Percentiles rank a stretch among this genome's conserved stretches.
phyloP scores from a whole-genome alignment of 2,888 invertebrate genomes.

The Chouioia cunea region DNA sequence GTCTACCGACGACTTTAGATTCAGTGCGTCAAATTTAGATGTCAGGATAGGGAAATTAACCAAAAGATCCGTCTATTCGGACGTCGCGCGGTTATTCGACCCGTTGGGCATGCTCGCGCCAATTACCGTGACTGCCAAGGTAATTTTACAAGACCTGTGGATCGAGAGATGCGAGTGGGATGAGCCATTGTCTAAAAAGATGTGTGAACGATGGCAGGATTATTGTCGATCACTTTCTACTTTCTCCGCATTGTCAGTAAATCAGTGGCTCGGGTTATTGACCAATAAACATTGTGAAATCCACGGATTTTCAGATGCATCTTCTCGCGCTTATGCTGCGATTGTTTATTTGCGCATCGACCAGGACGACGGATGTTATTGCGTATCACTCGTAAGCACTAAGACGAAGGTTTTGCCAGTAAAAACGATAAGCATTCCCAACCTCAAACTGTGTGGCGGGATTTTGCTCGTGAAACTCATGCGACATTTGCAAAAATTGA shows the following conservation, averaged over 20 bases:
- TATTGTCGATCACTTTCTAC: conserved; percentile 13
- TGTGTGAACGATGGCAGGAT: conserved; percentile 28
- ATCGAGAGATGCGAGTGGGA: conserved; percentile 35
- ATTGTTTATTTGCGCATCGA: conserved; percentile 34
- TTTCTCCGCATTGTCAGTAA: conserved; percentile 10
- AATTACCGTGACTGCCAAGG: conserved; percentile 37
- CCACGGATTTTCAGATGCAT: conserved; percentile 45
- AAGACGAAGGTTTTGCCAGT: conserved; percentile 40
- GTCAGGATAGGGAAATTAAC: not conserved
- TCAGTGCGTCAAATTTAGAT: not conserved
- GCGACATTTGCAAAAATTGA: conserved; percentile 1
- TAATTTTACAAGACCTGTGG: conserved; percentile 47
- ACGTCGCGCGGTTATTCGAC: conserved; percentile 39
- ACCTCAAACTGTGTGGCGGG: conserved; percentile 32
- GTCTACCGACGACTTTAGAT: conserved; percentile 22
- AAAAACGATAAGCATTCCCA: conserved; percentile 34
- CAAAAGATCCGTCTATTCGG: conserved; percentile 27
- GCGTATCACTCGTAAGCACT: not conserved
- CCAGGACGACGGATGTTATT: not conserved
- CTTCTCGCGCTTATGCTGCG: conserved; percentile 40
- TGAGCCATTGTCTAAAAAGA: conserved; percentile 9
- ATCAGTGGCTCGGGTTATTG: conserved; percentile 28
- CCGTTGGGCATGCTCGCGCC: conserved; percentile 41
- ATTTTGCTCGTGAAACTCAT: conserved; percentile 24
- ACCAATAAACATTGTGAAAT: conserved; percentile 6